Evolutionary conservation across 2,113 vertebrate genomes (phyloP).

Genomic region (Rousettus leschenaultii): DNA sequence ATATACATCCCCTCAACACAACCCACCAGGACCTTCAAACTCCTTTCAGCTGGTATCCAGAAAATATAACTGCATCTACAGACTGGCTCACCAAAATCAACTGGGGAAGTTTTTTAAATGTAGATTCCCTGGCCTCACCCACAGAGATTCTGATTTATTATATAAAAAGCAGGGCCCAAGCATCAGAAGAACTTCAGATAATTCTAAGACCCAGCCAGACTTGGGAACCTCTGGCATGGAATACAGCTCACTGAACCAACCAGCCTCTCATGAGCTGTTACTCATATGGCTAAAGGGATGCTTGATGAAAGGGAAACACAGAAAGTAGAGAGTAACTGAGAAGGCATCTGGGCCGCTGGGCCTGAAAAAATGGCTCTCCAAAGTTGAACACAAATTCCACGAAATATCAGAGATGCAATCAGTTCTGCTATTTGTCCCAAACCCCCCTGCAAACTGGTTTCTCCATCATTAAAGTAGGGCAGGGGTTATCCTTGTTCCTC

Average conservation of each 20-base stretch:
- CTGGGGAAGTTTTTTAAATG: not conserved
- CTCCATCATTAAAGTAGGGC: not conserved
- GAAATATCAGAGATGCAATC: not conserved
- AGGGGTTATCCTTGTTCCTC: not conserved
- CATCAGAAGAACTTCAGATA: conserved; percentile 1
- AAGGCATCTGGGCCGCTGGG: not conserved
- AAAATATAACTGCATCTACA: not conserved
- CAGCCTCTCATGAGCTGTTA: not conserved
- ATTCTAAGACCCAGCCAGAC: not conserved
- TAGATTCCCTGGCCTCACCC: not conserved
- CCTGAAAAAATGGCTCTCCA: conserved; percentile 12
- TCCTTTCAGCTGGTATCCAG: not conserved
- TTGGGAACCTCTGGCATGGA: not conserved
- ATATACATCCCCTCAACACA: not conserved
- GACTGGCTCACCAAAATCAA: conserved; percentile 13
- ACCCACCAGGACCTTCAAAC: not conserved
- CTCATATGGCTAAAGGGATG: not conserved
- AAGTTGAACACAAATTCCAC: not conserved
- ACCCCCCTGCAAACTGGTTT: not conserved
- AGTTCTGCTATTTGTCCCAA: not conserved
- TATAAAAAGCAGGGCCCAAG: not conserved
- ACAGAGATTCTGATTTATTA: conserved; percentile 33
- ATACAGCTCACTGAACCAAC: not conserved
- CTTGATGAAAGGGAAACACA: conserved; percentile 25
- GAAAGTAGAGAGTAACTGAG: not conserved